Percentiles rank a stretch among this genome's conserved stretches.
These are phyloP conservation scores for Scolopax rusticola DNA, from an alignment of 2,797 vertebrate genomes.

Conservation along the genomic window DNA sequence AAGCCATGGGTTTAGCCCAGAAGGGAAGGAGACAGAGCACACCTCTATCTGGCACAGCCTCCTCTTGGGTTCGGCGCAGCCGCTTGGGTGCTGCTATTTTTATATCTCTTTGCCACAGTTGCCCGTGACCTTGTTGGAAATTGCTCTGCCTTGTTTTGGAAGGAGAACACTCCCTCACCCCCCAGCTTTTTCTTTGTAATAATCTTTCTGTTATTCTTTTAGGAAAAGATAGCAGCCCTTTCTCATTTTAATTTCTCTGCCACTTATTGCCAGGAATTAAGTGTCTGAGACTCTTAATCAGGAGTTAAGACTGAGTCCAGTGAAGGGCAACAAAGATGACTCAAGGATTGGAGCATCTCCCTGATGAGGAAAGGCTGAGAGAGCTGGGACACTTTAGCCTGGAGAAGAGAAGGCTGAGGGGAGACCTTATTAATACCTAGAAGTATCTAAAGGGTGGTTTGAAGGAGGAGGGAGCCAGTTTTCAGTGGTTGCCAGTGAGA, in stretches of 20 bases:
- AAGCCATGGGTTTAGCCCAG: not conserved
- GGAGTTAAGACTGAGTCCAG: too few species aligned
- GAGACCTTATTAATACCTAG: too few species aligned
- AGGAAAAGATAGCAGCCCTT: not conserved
- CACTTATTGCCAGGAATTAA: not conserved
- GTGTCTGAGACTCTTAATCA: too few species aligned
- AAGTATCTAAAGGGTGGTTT: too few species aligned
- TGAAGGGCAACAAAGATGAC: too few species aligned
- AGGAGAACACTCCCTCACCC: not conserved
- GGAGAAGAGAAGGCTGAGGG: too few species aligned
- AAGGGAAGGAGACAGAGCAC: not conserved
- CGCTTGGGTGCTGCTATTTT: not conserved
- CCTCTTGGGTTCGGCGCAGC: not conserved
- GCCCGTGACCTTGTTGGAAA: not conserved
- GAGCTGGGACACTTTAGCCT: too few species aligned
- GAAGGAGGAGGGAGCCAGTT: too few species aligned
- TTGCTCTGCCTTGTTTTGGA: not conserved
- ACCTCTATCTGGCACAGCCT: not conserved
- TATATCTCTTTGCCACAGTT: not conserved
- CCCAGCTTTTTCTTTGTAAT: not conserved
- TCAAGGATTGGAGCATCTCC: too few species aligned
- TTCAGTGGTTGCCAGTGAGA: too few species aligned
- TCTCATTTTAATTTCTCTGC: not conserved
- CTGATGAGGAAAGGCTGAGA: too few species aligned
- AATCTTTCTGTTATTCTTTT: not conserved